A percentile compares a stretch with the other conserved stretches of the same genome.
phyloP scores from a whole-genome alignment of 2,797 vertebrate species.

The Malurus splendens region DNA sequence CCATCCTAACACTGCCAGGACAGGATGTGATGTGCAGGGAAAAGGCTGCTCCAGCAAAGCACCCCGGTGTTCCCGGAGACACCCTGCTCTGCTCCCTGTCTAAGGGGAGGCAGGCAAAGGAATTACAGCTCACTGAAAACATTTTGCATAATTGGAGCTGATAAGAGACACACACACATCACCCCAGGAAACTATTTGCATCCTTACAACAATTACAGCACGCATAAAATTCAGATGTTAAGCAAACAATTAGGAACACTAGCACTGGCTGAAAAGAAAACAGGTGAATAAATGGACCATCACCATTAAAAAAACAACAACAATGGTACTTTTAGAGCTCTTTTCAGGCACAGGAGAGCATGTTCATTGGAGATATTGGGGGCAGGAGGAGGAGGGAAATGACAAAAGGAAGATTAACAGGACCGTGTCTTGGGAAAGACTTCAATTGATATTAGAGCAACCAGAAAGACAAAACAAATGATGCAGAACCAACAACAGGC shows the following conservation, averaged over 20 bases:
- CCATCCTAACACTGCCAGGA: rapidly evolving
- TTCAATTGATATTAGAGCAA: constrained; percentile 51
- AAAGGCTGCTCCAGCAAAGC: neutral
- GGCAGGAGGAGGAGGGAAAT: neutral
- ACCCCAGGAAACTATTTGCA: constrained; percentile 12
- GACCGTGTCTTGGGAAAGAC: constrained; percentile 32
- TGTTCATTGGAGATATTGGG: neutral
- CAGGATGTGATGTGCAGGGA: neutral
- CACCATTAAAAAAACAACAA: neutral
- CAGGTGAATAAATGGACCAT: neutral
- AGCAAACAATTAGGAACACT: neutral
- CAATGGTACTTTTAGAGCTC: neutral
- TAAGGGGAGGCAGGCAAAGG: neutral
- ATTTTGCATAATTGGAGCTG: constrained; percentile 25
- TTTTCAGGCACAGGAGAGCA: neutral
- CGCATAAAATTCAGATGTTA: neutral
- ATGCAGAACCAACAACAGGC: constrained; percentile 11
- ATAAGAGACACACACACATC: neutral
- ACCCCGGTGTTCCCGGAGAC: neutral
- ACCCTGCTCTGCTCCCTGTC: neutral
- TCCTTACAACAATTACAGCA: neutral
- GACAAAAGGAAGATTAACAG: constrained; percentile 31
- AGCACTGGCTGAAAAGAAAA: neutral
- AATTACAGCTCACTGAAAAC: constrained; percentile 27
- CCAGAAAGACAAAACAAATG: constrained; percentile 39